Percentiles rank a stretch among this genome's conserved stretches.
phyloP scores from a whole-genome alignment of 1,140 invertebrate genomes.

The Drosophila bocqueti region DNA sequence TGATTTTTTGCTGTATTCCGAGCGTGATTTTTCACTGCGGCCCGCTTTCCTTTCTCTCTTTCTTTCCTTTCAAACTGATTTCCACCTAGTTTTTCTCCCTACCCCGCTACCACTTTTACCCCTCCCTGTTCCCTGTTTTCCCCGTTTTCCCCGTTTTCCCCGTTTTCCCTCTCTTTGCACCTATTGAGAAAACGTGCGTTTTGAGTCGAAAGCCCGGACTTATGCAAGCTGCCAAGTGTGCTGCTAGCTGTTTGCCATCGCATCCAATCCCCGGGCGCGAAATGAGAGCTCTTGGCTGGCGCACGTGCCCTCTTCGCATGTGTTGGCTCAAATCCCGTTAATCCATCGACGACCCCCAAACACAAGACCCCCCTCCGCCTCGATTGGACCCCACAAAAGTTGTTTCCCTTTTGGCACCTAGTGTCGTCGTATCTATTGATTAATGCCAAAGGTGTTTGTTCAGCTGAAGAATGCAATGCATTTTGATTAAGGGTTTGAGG shows the following conservation, averaged over 20 bases:
- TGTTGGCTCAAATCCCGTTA: slow-evolving; percentile 34
- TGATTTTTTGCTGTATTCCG: slow-evolving; percentile 40
- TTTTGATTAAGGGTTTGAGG: background rate
- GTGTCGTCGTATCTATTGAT: slow-evolving; percentile 10
- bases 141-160: background rate
- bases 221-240: slow-evolving; percentile 34
- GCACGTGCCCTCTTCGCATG: slow-evolving; percentile 40
- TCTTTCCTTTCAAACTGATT: background rate
- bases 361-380: background rate
- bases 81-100: background rate
- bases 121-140: too few relatives aligned
- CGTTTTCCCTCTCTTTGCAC: background rate
- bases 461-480: background rate
- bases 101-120: background rate
- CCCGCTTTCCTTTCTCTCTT: slow-evolving; percentile 33
- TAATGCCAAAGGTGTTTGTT: slow-evolving; percentile 8
- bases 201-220: slow-evolving; percentile 28
- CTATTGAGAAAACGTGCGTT: slow-evolving; percentile 16
- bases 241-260: slow-evolving; percentile 1
- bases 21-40: slow-evolving; percentile 39
- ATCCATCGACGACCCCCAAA: slow-evolving; percentile 34
- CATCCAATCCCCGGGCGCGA: slow-evolving; percentile 21
- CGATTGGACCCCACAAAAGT: background rate
- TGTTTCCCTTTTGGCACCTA: background rate
- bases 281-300: slow-evolving; percentile 30